Evolutionary conservation across 2,797 vertebrate genomes (phyloP).

Genomic region (Varecia variegata): DNA sequence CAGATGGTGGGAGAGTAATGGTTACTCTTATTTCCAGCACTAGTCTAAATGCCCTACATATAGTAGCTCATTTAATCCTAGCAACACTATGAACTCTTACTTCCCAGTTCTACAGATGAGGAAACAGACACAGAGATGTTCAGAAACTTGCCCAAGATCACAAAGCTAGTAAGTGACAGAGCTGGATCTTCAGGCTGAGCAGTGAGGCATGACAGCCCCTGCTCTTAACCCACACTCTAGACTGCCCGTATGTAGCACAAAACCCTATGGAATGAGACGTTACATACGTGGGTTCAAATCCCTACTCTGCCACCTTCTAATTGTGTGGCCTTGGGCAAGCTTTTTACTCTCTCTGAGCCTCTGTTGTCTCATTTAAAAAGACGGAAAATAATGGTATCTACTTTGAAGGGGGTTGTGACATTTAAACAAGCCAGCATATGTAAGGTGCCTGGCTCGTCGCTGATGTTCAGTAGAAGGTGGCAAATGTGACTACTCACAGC

Average conservation of each 20-base stretch:
- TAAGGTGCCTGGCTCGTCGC: neutral
- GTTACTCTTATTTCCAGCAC: neutral
- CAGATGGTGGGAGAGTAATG: neutral
- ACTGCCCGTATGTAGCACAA: too few relatives aligned
- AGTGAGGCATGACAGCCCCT: neutral
- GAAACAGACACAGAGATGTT: neutral
- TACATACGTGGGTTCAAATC: neutral
- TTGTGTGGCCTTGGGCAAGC: neutral
- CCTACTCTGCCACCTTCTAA: neutral
- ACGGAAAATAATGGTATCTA: neutral
- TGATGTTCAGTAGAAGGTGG: neutral
- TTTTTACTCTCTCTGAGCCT: neutral
- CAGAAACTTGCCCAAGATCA: neutral
- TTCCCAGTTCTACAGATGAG: neutral
- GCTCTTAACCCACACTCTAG: rapidly evolving
- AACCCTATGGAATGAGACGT: neutral
- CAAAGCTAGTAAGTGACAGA: neutral
- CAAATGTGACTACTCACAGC: neutral
- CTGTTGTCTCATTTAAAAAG: neutral
- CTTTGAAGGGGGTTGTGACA: neutral
- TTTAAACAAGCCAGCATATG: neutral
- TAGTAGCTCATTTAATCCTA: neutral
- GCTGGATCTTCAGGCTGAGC: neutral
- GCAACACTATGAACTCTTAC: neutral
- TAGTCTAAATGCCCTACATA: neutral